Evolutionary conservation across 2,888 invertebrate species (phyloP).

Genomic region (Agrotis clavis): DNA sequence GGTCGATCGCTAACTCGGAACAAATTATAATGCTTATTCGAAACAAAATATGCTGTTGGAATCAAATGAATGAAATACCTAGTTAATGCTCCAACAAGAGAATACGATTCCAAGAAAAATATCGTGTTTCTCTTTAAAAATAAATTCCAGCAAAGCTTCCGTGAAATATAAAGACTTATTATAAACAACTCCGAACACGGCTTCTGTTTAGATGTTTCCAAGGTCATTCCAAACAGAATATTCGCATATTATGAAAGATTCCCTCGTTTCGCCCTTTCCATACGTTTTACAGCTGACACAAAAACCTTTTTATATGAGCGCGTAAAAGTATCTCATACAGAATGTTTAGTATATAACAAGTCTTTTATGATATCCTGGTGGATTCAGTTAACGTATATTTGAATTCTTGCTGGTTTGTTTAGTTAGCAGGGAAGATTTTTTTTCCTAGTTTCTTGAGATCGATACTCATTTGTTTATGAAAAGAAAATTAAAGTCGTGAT

Average conservation of each 20-base stretch:
- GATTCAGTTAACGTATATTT: constrained; percentile 22
- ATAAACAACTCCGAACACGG: constrained; percentile 35
- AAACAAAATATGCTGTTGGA: background rate
- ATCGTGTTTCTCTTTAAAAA: constrained; percentile 20
- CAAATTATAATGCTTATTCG: too few species aligned
- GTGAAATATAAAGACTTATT: constrained; percentile 36
- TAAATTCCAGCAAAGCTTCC: constrained; percentile 7
- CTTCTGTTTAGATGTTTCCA: constrained; percentile 31
- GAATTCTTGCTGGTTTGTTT: constrained; percentile 12
- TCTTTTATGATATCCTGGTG: constrained; percentile 43
- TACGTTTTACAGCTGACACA: constrained; percentile 51
- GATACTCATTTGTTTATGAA: background rate
- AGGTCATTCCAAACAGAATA: constrained; percentile 46
- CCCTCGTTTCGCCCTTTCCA: constrained; percentile 13
- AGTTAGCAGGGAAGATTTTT: background rate
- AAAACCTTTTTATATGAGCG: constrained; percentile 53
- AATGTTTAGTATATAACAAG: constrained; percentile 43
- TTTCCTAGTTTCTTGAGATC: background rate
- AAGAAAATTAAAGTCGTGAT: background rate
- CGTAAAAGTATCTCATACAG: constrained; percentile 47
- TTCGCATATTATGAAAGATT: constrained; percentile 40
- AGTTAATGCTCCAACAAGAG: constrained; percentile 1
- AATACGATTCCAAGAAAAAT: constrained; percentile 17
- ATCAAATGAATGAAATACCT: background rate
- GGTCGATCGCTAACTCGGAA: too few species aligned